Conservation (phyloP, 1,140 invertebrate species). For the Reticulitermes speratus region DNA sequence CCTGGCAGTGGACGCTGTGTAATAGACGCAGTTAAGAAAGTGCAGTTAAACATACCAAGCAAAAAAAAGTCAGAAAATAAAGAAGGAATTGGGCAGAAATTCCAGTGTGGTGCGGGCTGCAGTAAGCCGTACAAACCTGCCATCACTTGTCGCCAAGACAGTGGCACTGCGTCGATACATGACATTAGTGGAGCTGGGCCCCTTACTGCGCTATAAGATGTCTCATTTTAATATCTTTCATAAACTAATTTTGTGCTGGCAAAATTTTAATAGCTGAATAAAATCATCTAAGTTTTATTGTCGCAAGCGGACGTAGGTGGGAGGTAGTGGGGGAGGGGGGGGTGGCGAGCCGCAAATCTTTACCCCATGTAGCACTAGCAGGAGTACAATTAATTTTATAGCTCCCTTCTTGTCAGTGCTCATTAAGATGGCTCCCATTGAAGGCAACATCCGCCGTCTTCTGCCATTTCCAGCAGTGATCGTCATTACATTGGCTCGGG, state of each 20-base stretch:
- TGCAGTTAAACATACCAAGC: too few species aligned
- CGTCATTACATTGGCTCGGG: conserved; percentile 22
- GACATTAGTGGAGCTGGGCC: background rate
- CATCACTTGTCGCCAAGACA: background rate
- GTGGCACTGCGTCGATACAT: background rate
- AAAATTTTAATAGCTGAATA: conserved; percentile 37
- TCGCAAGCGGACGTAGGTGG: conserved; percentile 13
- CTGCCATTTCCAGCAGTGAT: background rate
- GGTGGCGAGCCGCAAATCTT: conserved; percentile 33
- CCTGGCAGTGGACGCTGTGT: too few species aligned
- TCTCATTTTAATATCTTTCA: conserved; percentile 36
- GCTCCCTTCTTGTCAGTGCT: conserved; percentile 24
- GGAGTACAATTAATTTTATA: conserved; percentile 31
- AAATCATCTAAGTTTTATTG: conserved; percentile 37
- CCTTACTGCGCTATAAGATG: background rate
- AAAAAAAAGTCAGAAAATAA: too few species aligned
- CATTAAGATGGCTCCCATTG: conserved; percentile 33
- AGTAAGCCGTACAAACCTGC: too few species aligned
- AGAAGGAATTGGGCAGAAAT: too few species aligned
- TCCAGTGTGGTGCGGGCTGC: too few species aligned
- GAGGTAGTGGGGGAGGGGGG: background rate
- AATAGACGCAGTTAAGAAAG: too few species aligned
- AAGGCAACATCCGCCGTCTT: conserved; percentile 3
- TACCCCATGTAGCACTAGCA: conserved; percentile 31
- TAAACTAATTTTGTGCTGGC: conserved; percentile 35